Evolutionary conservation across 1,140 invertebrate species (phyloP).

Genomic region (Lethocerus indicus): DNA sequence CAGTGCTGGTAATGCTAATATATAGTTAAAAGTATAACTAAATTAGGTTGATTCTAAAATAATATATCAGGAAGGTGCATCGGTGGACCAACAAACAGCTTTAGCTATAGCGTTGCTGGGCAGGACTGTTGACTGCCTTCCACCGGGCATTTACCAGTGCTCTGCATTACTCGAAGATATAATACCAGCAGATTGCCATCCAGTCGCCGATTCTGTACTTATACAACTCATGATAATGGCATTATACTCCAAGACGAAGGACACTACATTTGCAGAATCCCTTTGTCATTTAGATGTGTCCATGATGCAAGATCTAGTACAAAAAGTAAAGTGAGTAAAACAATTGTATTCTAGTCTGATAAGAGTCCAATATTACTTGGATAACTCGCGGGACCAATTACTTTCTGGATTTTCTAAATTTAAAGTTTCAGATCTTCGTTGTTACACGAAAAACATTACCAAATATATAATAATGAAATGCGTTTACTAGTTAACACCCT

Average conservation of each 20-base stretch:
- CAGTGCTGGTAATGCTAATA: neutral
- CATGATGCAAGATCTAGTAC: constrained; percentile 48
- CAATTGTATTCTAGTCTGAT: neutral
- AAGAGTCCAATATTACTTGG: neutral
- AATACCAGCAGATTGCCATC: constrained; percentile 43
- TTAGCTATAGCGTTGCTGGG: constrained; percentile 46
- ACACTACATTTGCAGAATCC: constrained; percentile 39
- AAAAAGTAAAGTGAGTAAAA: constrained; percentile 29
- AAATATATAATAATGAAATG: neutral
- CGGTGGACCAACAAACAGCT: constrained; percentile 30
- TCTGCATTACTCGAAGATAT: constrained; percentile 38
- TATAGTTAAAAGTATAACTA: neutral
- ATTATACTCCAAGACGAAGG: constrained; percentile 23
- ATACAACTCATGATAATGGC: constrained; percentile 32
- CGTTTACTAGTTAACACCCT: neutral
- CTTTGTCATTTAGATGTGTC: constrained; percentile 55
- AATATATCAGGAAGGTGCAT: constrained; percentile 10
- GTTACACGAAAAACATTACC: no score
- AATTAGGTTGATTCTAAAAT: no score
- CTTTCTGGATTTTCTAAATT: neutral
- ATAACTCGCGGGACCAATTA: neutral
- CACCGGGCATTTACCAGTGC: constrained; percentile 33
- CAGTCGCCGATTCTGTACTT: constrained; percentile 41
- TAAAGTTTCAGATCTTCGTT: neutral
- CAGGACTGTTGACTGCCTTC: constrained; percentile 42